phyloP scores from a whole-genome alignment of 1,140 invertebrate species.

The Drosophila nannoptera region DNA sequence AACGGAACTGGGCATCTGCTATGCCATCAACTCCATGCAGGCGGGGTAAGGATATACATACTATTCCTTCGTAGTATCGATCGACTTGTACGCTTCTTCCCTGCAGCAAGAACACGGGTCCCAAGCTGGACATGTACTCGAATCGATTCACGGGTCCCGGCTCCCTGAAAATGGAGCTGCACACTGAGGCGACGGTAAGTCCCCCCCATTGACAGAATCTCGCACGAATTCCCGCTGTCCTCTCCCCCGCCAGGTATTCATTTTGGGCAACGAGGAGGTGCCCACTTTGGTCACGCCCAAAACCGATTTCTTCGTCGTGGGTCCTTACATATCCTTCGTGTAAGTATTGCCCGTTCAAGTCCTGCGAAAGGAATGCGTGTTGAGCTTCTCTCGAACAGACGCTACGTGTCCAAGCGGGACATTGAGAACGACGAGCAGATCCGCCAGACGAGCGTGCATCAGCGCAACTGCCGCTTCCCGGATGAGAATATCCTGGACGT shows the following conservation, averaged over 20 bases:
- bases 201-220: not conserved
- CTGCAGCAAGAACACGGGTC: conserved; percentile 49
- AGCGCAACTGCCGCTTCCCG: conserved; percentile 82
- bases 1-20: conserved; percentile 84
- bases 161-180: conserved; percentile 81
- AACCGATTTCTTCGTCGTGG: conserved; percentile 81
- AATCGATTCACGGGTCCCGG: conserved; percentile 82
- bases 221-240: not conserved
- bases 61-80: not conserved
- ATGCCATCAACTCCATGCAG: conserved; percentile 83
- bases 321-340: conserved; percentile 80
- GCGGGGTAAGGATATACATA: conserved; percentile 53
- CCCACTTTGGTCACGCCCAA: conserved; percentile 82
- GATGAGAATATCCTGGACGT: conserved; percentile 83
- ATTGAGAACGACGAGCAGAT: conserved; percentile 83
- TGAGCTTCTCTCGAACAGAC: conserved; percentile 61
- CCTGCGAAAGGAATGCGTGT: not conserved
- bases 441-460: conserved; percentile 80
- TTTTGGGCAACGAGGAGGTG: conserved; percentile 83
- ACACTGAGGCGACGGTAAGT: conserved; percentile 81
- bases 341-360: conserved; percentile 48
- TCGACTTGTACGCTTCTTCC: not conserved
- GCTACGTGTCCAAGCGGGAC: conserved; percentile 81
- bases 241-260: conserved; percentile 80
- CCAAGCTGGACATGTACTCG: conserved; percentile 71